These are phyloP conservation scores for Tuta absoluta DNA, from an alignment of 2,888 invertebrate species.

Conservation along the genomic window DNA sequence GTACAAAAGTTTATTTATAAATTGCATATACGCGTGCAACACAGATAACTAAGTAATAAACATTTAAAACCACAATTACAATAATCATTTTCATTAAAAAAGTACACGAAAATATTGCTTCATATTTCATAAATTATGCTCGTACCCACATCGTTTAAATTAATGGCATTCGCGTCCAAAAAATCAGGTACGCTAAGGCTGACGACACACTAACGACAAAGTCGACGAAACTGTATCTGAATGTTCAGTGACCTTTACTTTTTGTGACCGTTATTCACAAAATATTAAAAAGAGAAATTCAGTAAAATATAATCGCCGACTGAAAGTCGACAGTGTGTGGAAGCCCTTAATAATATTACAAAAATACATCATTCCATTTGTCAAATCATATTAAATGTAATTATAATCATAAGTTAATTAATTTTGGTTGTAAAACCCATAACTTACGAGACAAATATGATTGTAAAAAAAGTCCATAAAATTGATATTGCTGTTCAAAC, in stretches of 20 bases:
- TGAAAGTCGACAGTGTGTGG: background rate
- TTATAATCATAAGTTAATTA: constrained; percentile 1
- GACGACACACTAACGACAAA: constrained; percentile 17
- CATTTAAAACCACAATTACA: constrained; percentile 33
- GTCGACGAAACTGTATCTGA: background rate
- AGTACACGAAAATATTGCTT: constrained; percentile 23
- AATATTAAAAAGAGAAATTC: constrained; percentile 12
- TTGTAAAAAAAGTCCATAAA: background rate
- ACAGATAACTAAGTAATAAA: constrained; percentile 20
- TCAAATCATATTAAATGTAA: background rate
- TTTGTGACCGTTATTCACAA: background rate
- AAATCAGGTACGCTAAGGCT: constrained; percentile 34
- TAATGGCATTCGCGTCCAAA: constrained; percentile 38
- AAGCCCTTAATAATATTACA: constrained; percentile 10
- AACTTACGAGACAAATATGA: constrained; percentile 4
- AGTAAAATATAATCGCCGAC: constrained; percentile 4
- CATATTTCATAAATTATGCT: constrained; percentile 25
- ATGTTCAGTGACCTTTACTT: background rate
- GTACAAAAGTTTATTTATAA: background rate
- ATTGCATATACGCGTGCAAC: constrained; percentile 12
- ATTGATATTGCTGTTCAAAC: background rate
- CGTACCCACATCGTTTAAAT: constrained; percentile 32
- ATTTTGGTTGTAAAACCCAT: constrained; percentile 10
- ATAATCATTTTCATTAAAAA: constrained; percentile 26
- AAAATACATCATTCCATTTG: constrained; percentile 26